Evolutionary conservation across 2,113 vertebrate genomes (phyloP).

Genomic region (Thalassarche chlororhynchos): DNA sequence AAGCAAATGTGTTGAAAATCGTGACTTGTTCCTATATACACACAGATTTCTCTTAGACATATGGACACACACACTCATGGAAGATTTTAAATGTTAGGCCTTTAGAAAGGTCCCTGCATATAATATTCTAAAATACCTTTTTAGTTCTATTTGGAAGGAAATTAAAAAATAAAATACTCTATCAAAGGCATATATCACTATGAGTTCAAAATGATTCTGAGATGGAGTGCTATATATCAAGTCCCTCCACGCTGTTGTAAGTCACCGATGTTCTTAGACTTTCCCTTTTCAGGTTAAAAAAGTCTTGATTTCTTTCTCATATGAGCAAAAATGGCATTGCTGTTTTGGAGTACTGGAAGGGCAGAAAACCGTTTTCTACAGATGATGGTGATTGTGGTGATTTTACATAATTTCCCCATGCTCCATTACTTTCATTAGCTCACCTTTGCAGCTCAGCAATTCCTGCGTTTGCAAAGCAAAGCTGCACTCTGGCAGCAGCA

Average conservation of each 20-base stretch:
- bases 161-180: neutral
- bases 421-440: neutral
- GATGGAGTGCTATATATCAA: neutral
- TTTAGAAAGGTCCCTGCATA: neutral
- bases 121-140: neutral
- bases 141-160: neutral
- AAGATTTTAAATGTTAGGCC: neutral
- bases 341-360: neutral
- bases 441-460: neutral
- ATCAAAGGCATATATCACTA: neutral
- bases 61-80: accelerated
- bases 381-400: neutral
- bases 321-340: neutral
- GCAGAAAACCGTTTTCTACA: neutral
- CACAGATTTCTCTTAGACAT: neutral
- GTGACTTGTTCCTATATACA: neutral
- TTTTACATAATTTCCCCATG: neutral
- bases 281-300: neutral
- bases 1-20: neutral
- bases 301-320: neutral
- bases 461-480: neutral
- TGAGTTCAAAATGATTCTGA: neutral
- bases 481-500: neutral
- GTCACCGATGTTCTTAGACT: neutral
- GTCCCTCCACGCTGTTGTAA: neutral